Base-by-base conservation (phyloP, 2,797 vertebrate species). In the Onychomys arenicola region DNA sequence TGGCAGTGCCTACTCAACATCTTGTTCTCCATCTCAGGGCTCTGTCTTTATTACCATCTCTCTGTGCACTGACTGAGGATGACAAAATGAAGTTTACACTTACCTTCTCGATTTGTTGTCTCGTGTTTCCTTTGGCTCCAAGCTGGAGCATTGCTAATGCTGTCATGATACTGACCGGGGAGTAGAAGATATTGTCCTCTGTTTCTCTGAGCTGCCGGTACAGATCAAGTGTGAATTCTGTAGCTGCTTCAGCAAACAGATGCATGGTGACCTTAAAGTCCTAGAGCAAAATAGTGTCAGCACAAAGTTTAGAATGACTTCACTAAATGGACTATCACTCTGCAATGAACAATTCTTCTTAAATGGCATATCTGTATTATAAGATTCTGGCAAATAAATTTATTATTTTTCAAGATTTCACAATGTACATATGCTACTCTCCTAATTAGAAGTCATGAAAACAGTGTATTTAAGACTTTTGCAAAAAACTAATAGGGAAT, bases 101-200 rank as follows among this genome's bases (percentile, higher is more conserved):
- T 32, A 96, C 97, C 92, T 96, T 63, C n/a, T 46, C 7, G 6
- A 97, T 88, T 75, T 97, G 12, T 4, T 34, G 10, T 14, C 75
- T 81, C 4, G 96, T 97, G 40, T 90, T 67, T 67, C 1, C 92
- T 52, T 0, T 52, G 73, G 91, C 27, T 27, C 97, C 97, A 52
- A 97, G 59, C 37, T 4, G 46, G 25, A 80, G 32, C 96, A 98
- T 96, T 37, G 2, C 71, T 4, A 97, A n/a, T 21, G 89, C 92
- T n/a, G 88, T 9, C 2, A 69, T 4, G 46, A 97, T 63, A 25
- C 90, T 96, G 9, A 57, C 0, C 0, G 96, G 92, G 12, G 92
- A 95, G 0, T 0, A 55, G 93, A 97, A 97, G 71, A 95, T 37
- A 3, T 97, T 98, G 3, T 21, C 55, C 21, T 75, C 2, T n/a